phyloP scores from a whole-genome alignment of 2,797 vertebrate species.

The Aselliscus stoliczkanus region DNA sequence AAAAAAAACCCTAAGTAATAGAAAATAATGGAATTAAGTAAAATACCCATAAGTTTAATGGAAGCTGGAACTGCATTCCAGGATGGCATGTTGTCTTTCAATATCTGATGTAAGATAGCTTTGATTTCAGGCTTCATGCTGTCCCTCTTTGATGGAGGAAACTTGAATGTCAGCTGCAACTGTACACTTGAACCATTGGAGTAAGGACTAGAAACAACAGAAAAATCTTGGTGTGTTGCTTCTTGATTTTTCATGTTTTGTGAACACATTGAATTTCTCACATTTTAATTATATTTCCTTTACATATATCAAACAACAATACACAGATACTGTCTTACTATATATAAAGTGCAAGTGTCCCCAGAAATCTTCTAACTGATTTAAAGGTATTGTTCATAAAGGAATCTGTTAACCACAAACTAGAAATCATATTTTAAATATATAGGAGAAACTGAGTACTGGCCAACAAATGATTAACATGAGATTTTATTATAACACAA shows the following conservation, averaged over 20 bases:
- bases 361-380: not conserved
- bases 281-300: not conserved
- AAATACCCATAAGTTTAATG: conserved; percentile 5
- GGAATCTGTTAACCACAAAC: not conserved
- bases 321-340: not conserved
- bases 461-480: not conserved
- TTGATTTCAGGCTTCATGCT: not conserved
- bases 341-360: not conserved
- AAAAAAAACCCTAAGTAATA: not conserved
- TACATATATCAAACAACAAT: not conserved
- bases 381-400: not conserved
- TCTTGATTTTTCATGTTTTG: not conserved
- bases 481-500: not conserved
- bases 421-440: conserved; percentile 6
- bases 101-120: not conserved
- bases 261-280: not conserved
- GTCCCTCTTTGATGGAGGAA: not conserved
- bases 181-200: not conserved
- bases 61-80: not conserved
- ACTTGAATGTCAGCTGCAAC: conserved; percentile 17
- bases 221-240: not conserved
- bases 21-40: not conserved
- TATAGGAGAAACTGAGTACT: not conserved
- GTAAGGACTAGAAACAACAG: not conserved
- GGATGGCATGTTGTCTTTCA: not conserved